These are phyloP conservation scores for Musca domestica DNA, from an alignment of 1,140 invertebrate genomes.

Conservation along the genomic window DNA sequence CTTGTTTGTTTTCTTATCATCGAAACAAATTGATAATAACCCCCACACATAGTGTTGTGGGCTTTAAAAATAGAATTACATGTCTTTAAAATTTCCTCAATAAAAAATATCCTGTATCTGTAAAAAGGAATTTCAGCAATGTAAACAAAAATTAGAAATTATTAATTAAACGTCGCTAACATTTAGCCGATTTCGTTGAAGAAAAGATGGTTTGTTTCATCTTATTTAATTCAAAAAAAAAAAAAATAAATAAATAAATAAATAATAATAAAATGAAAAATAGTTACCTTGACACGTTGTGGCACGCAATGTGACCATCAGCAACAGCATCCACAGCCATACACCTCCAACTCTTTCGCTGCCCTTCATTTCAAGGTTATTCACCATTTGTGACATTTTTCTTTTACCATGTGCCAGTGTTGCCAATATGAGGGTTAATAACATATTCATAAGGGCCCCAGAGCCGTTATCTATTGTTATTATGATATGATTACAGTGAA, in stretches of 20 bases:
- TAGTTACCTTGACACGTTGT: constrained; percentile 9
- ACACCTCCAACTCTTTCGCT: background rate
- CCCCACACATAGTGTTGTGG: too few relatives aligned
- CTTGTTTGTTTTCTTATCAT: too few relatives aligned
- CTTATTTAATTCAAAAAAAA: background rate
- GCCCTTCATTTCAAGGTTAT: background rate
- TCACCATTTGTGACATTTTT: constrained; percentile 3
- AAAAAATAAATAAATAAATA: background rate
- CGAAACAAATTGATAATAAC: too few relatives aligned
- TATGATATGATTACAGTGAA: background rate
- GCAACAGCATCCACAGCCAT: background rate
- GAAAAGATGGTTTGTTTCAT: background rate
- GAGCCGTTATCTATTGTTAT: background rate
- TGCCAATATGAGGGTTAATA: constrained; percentile 5
- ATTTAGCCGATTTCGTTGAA: too few relatives aligned
- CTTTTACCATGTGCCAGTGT: constrained; percentile 3
- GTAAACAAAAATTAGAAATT: too few relatives aligned
- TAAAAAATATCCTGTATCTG: background rate
- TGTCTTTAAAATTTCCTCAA: too few relatives aligned
- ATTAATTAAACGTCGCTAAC: too few relatives aligned
- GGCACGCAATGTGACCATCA: constrained; percentile 3
- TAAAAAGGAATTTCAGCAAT: background rate
- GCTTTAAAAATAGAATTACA: too few relatives aligned
- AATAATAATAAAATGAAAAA: background rate
- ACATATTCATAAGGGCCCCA: background rate